Conservation (phyloP, 1,140 invertebrate species). For the Zaprionus ornatus region DNA sequence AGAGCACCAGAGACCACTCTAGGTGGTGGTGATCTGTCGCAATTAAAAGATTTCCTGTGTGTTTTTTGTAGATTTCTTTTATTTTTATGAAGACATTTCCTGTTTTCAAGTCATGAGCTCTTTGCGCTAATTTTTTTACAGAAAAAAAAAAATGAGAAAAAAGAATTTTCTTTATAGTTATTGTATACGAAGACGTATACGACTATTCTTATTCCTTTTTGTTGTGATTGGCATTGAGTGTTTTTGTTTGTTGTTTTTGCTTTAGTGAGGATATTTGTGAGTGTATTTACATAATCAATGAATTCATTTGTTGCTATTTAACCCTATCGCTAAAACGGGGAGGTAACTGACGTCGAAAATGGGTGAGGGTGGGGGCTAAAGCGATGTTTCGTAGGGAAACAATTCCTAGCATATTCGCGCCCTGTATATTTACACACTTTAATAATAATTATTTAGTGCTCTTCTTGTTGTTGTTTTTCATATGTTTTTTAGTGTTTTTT, state of each 20-base stretch:
- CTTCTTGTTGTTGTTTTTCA: constrained; percentile 15
- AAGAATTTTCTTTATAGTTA: constrained; percentile 18
- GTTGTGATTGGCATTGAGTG: constrained; percentile 10
- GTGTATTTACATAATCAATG: constrained; percentile 70
- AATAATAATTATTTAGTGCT: constrained; percentile 28
- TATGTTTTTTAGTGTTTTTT: neutral
- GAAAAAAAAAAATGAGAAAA: constrained; percentile 26
- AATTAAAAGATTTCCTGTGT: neutral
- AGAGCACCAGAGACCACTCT: neutral
- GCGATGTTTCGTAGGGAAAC: constrained; percentile 11
- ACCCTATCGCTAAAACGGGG: constrained; percentile 48
- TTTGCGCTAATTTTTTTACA: constrained; percentile 21
- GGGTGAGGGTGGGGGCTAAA: constrained; percentile 9
- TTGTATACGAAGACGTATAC: constrained; percentile 30
- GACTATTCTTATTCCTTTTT: constrained; percentile 17
- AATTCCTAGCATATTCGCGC: constrained; percentile 22
- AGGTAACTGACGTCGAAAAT: constrained; percentile 35
- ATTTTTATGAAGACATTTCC: constrained; percentile 53
- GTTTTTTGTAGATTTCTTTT: constrained; percentile 33
- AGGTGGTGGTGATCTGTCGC: neutral
- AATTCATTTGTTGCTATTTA: constrained; percentile 45
- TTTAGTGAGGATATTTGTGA: constrained; percentile 23
- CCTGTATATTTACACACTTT: constrained; percentile 34
- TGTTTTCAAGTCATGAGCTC: constrained; percentile 42
- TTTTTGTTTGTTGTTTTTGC: constrained; percentile 14